Evolutionary conservation across 2,888 invertebrate genomes (phyloP).

Genomic region (Alviniconcha strummeri): DNA sequence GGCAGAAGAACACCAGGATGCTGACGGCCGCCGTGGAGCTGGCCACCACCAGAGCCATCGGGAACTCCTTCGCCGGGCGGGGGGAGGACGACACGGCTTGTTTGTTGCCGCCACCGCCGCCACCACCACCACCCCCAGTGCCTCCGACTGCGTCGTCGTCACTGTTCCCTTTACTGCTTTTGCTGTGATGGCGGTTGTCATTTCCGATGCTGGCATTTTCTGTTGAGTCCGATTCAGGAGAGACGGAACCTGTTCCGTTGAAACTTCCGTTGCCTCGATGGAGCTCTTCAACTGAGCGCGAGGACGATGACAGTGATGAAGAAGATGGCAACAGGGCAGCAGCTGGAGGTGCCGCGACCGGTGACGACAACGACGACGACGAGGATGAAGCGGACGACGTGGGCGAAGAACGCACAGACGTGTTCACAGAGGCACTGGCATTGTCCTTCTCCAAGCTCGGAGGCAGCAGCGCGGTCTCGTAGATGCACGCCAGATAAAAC

Average conservation of each 20-base stretch:
- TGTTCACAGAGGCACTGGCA: background rate
- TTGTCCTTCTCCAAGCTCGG: background rate
- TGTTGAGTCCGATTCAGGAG: background rate
- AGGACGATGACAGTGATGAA: background rate
- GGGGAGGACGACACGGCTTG: background rate
- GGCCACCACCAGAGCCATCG: constrained; percentile 60
- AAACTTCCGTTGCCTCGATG: background rate
- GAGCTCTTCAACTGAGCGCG: background rate
- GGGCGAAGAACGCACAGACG: background rate
- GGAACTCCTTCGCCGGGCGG: constrained; percentile 44
- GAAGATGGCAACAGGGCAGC: background rate
- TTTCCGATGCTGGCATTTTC: background rate
- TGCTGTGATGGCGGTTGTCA: background rate
- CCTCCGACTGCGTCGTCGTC: background rate
- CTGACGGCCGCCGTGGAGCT: constrained; percentile 62
- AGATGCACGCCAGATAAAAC: background rate
- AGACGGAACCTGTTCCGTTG: background rate
- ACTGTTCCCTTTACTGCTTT: constrained; percentile 1
- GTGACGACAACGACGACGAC: constrained; percentile 2
- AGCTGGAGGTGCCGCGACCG: background rate
- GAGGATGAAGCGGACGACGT: background rate
- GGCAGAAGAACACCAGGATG: constrained; percentile 62
- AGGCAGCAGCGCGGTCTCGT: constrained; percentile 4
- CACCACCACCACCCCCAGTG: background rate
- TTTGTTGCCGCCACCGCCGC: background rate